Evolutionary conservation across 2,888 invertebrate species (phyloP).

Genomic region (Mythimna loreyi): DNA sequence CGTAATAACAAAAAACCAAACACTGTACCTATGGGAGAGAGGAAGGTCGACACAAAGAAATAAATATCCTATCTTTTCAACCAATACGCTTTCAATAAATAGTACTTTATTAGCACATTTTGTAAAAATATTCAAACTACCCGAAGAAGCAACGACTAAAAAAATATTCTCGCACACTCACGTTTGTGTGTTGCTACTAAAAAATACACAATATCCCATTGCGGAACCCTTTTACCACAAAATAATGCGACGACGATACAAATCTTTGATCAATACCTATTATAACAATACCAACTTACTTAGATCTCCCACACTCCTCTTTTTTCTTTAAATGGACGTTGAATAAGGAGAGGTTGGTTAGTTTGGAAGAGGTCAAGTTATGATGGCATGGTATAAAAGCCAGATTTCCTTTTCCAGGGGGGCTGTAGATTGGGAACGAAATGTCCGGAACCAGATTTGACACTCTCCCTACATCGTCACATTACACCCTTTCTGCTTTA

Average conservation of each 20-base stretch:
- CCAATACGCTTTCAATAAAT: not conserved
- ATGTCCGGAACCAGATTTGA: conserved; percentile 83
- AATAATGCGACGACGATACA: conserved; percentile 65
- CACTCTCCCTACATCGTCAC: conserved; percentile 81
- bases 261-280: conserved; percentile 72
- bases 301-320: conserved; percentile 38
- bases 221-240: conserved; percentile 61
- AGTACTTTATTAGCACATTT: conserved; percentile 3
- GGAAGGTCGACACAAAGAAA: not conserved
- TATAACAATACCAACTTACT: conserved; percentile 61
- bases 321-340: conserved; percentile 5
- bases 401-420: conserved; percentile 78
- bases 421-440: conserved; percentile 81
- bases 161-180: conserved; percentile 39
- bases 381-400: conserved; percentile 67
- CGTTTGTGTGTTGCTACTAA: conserved; percentile 45
- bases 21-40: not conserved
- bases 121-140: conserved; percentile 27
- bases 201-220: conserved; percentile 58
- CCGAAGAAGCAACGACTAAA: conserved; percentile 11
- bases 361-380: conserved; percentile 60
- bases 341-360: conserved; percentile 1
- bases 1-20: too few species aligned
- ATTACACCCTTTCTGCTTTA: conserved; percentile 77
- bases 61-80: not conserved